Conservation (phyloP, 2,113 vertebrate genomes). For the Pelecanus crispus region DNA sequence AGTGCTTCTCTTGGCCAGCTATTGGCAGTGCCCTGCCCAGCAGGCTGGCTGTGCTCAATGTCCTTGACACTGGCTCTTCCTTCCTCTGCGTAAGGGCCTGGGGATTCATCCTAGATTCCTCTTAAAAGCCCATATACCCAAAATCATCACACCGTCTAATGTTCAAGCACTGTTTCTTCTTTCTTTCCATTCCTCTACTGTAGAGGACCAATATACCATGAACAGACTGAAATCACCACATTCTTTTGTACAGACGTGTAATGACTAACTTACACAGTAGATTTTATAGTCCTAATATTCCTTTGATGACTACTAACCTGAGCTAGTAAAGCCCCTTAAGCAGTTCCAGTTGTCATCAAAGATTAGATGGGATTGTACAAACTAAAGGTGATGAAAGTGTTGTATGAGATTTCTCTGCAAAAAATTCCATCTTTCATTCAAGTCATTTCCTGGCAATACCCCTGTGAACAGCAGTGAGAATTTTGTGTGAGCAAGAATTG, state of each 20-base stretch:
- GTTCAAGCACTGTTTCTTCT: background rate
- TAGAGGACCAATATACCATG: background rate
- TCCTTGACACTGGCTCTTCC: background rate
- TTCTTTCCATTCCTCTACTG: background rate
- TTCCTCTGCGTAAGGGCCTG: background rate
- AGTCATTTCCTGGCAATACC: background rate
- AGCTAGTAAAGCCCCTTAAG: background rate
- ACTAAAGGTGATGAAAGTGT: constrained; percentile 29
- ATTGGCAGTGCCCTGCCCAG: background rate
- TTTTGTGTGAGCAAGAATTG: background rate
- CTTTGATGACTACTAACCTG: background rate
- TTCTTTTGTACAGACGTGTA: background rate
- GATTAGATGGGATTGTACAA: constrained; percentile 1
- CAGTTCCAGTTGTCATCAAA: constrained; percentile 30
- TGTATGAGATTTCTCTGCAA: background rate
- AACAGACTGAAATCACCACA: background rate
- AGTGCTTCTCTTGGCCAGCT: background rate
- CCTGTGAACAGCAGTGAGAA: background rate
- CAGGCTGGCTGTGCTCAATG: background rate
- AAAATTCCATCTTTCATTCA: background rate
- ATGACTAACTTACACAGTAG: background rate
- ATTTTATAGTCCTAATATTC: background rate
- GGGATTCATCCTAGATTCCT: background rate
- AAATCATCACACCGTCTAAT: background rate
- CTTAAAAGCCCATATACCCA: background rate